Evolutionary conservation across 2,797 vertebrate species (phyloP).

Genomic region (Todus mexicanus): DNA sequence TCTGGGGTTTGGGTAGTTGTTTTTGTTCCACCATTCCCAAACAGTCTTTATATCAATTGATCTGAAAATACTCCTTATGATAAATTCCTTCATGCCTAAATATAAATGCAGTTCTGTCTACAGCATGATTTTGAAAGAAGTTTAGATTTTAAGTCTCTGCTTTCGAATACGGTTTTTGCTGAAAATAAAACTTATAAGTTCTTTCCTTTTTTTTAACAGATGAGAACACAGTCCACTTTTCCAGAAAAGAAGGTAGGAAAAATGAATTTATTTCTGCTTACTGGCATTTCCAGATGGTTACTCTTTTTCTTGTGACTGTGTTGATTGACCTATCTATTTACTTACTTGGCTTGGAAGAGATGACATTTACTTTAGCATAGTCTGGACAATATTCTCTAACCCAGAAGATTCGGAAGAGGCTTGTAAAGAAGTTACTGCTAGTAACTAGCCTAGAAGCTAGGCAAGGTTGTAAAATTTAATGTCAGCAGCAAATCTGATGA

Average conservation of each 20-base stretch:
- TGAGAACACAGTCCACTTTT: constrained; percentile 72
- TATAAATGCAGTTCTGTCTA: background rate
- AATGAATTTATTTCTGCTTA: background rate
- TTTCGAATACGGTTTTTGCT: background rate
- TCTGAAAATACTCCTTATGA: background rate
- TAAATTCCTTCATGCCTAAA: background rate
- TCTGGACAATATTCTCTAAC: background rate
- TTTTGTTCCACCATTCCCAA: background rate
- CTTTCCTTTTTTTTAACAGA: constrained; percentile 63
- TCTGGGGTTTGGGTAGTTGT: background rate
- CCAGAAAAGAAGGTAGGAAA: constrained; percentile 78
- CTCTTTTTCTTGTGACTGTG: background rate
- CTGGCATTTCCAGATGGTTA: background rate
- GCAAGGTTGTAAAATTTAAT: background rate
- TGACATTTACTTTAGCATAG: background rate
- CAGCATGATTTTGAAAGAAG: background rate
- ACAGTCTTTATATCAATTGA: background rate
- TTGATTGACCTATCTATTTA: background rate
- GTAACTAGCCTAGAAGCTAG: background rate
- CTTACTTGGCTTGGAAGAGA: background rate
- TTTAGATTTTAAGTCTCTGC: background rate
- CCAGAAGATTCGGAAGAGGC: background rate
- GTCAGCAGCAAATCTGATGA: background rate
- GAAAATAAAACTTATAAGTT: background rate
- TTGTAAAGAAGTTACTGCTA: background rate